Percentiles rank a stretch among this genome's conserved stretches.
Conservation (phyloP, 2,797 vertebrate genomes). For the Characodon lateralis region DNA sequence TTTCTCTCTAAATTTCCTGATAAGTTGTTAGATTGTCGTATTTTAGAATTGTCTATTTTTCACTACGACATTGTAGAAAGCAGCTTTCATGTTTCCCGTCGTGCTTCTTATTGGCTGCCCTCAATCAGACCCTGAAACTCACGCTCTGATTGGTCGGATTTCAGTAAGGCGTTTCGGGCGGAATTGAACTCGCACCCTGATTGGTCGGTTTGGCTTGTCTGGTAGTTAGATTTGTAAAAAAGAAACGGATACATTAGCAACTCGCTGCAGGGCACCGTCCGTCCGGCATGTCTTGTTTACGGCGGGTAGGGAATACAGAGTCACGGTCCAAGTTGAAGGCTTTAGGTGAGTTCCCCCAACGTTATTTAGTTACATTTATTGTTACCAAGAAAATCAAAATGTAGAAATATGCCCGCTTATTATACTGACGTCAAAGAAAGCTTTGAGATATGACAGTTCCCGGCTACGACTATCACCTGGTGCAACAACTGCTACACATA, state of each 20-base stretch:
- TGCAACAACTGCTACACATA: neutral
- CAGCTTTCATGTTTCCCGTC: neutral
- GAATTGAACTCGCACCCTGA: conserved; percentile 41
- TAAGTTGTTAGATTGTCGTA: neutral
- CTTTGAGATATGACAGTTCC: conserved; percentile 51
- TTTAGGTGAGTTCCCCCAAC: conserved; percentile 46
- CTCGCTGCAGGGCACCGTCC: conserved; percentile 61
- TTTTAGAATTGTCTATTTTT: conserved; percentile 1
- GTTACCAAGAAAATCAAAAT: rapidly evolving
- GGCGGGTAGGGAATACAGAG: conserved; percentile 20
- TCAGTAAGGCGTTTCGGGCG: conserved; percentile 13
- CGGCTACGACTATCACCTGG: conserved; percentile 71
- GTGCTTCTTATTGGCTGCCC: conserved; percentile 54
- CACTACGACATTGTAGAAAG: conserved; percentile 47
- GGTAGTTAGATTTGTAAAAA: conserved; percentile 31
- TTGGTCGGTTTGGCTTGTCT: conserved; percentile 55
- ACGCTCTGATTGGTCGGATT: conserved; percentile 53
- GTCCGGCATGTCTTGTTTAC: conserved; percentile 69
- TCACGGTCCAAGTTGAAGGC: neutral
- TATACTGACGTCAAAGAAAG: neutral
- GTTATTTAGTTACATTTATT: neutral
- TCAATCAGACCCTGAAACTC: rapidly evolving
- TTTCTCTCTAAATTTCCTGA: neutral
- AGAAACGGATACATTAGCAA: conserved; percentile 44
- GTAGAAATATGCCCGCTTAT: rapidly evolving